Percentiles rank a stretch among this genome's conserved stretches.
Evolutionary conservation across 2,113 vertebrate genomes (phyloP).

Genomic region (Sebastes fasciatus): DNA sequence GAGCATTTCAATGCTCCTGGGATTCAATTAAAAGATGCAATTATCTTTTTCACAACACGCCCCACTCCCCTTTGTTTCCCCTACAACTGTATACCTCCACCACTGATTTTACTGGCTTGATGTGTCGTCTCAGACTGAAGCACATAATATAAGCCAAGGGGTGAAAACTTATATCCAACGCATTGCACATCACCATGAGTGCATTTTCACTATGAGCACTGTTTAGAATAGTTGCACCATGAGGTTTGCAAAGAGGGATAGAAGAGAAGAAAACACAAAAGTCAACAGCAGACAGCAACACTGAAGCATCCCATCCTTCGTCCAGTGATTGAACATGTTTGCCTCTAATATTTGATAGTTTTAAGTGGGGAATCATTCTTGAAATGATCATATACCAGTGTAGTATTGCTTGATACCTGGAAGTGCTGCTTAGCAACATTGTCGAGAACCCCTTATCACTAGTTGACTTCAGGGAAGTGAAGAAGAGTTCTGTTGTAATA

Average conservation of each 20-base stretch:
- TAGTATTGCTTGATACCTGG: too few species aligned
- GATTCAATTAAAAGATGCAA: slow-evolving; percentile 83
- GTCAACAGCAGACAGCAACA: neutral
- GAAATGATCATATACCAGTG: neutral
- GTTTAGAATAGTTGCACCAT: neutral
- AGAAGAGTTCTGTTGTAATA: too few species aligned
- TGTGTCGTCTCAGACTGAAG: neutral
- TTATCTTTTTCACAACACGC: slow-evolving; percentile 70
- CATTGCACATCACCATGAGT: neutral
- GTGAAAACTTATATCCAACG: neutral
- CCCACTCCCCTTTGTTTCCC: slow-evolving; percentile 38
- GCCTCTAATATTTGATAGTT: neutral
- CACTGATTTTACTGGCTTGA: slow-evolving; percentile 32
- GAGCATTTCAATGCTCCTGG: slow-evolving; percentile 65
- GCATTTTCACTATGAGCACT: neutral
- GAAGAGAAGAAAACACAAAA: neutral
- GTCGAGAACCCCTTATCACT: too few species aligned
- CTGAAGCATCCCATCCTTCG: neutral
- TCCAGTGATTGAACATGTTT: neutral
- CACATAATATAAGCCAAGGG: neutral
- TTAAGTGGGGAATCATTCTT: neutral
- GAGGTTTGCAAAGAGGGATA: neutral
- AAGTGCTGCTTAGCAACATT: too few species aligned
- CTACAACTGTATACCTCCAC: slow-evolving; percentile 5
- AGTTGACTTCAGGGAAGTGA: too few species aligned